Evolutionary conservation across 2,888 invertebrate species (phyloP).

Genomic region (Timandra comae): DNA sequence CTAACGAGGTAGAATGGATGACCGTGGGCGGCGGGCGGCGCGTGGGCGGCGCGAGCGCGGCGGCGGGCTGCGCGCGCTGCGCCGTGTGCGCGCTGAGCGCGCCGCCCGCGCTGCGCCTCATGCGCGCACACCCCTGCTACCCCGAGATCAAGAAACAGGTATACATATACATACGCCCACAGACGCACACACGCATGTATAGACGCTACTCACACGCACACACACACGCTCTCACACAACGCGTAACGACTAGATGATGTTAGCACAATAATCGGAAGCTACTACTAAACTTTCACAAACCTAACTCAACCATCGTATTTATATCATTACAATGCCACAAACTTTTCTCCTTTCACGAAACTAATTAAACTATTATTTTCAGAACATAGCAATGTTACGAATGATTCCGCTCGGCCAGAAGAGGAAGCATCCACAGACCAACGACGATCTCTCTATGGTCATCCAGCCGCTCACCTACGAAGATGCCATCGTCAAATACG

Average conservation of each 20-base stretch:
- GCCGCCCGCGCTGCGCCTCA: slow-evolving; percentile 32
- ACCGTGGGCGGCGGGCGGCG: slow-evolving; percentile 39
- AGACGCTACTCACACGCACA: not conserved
- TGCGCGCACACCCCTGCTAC: slow-evolving; percentile 43
- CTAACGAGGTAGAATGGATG: slow-evolving; percentile 57
- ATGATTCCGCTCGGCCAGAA: slow-evolving; percentile 39
- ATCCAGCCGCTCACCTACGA: slow-evolving; percentile 66
- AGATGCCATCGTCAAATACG: slow-evolving; percentile 62
- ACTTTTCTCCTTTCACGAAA: too few species aligned
- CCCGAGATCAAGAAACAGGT: slow-evolving; percentile 38
- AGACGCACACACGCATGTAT: not conserved
- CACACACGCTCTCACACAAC: not conserved
- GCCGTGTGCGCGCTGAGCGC: slow-evolving; percentile 29
- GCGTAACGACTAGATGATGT: not conserved
- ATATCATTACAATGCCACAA: too few species aligned
- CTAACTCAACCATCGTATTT: too few species aligned
- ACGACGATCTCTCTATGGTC: slow-evolving; percentile 45
- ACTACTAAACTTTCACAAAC: too few species aligned
- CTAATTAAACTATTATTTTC: too few species aligned
- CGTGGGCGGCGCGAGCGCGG: slow-evolving; percentile 27
- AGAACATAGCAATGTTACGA: slow-evolving; percentile 40
- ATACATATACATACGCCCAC: too few species aligned
- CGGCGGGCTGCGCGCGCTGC: slow-evolving; percentile 41
- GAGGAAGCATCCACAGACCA: slow-evolving; percentile 35
- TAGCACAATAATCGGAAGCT: too few species aligned